These are phyloP conservation scores for Leptosomus discolor DNA, from an alignment of 2,113 vertebrate genomes.

Conservation along the genomic window DNA sequence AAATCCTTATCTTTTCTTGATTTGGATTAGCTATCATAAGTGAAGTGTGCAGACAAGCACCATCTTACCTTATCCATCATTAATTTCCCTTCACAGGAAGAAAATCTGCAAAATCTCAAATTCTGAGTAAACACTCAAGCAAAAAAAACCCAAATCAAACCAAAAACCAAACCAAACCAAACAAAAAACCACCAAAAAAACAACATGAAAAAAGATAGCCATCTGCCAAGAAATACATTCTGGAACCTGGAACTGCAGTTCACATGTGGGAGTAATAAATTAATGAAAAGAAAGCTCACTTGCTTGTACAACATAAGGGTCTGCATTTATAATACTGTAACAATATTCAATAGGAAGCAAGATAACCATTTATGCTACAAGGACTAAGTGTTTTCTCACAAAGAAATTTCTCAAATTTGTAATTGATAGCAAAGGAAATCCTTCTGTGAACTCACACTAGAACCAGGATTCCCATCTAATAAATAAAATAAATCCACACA, in stretches of 20 bases:
- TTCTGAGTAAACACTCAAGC: neutral
- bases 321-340: neutral
- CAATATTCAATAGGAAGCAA: neutral
- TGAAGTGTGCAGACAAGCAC: neutral
- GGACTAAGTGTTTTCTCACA: neutral
- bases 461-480: neutral
- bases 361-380: neutral
- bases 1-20: neutral
- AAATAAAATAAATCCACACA: neutral
- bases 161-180: neutral
- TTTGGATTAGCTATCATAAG: neutral
- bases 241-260: neutral
- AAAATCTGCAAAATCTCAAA: neutral
- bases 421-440: neutral
- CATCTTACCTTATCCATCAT: neutral
- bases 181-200: no score
- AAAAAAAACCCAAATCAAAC: neutral
- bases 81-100: neutral
- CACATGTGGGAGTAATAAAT: neutral
- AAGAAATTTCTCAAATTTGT: neutral
- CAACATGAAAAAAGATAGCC: neutral
- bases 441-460: neutral
- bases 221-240: neutral
- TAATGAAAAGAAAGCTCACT: neutral
- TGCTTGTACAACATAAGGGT: neutral